Evolutionary conservation across 2,113 vertebrate genomes (phyloP).

Genomic region (Picathartes gymnocephalus): DNA sequence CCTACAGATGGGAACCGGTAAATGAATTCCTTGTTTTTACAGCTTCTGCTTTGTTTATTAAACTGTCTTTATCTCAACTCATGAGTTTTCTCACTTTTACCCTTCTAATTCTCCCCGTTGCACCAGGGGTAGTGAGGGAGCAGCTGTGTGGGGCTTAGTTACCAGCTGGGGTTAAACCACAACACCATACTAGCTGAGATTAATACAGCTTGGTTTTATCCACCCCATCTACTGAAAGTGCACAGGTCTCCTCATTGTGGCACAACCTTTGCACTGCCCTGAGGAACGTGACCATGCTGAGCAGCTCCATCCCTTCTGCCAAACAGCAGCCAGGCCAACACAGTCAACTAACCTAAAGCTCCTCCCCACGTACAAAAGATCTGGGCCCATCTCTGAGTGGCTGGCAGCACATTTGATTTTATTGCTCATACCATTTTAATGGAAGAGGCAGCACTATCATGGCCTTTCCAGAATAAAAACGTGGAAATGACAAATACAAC

Average conservation of each 20-base stretch:
- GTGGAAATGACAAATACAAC: not conserved
- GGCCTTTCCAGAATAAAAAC: not conserved
- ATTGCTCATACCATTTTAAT: not conserved
- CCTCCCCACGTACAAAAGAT: accelerated
- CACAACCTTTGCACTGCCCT: not conserved
- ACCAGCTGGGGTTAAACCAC: not conserved
- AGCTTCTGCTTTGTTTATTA: not conserved
- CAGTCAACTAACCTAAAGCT: not conserved
- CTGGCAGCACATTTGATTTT: not conserved
- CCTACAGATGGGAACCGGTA: not conserved
- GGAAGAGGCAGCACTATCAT: not conserved
- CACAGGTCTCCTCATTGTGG: not conserved
- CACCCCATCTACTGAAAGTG: not conserved
- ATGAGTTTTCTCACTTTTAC: not conserved
- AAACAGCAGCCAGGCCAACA: not conserved
- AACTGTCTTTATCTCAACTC: not conserved
- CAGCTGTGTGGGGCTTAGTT: not conserved
- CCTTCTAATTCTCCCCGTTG: not conserved
- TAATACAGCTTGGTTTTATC: not conserved
- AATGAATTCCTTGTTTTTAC: not conserved
- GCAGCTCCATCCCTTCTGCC: not conserved
- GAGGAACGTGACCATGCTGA: not conserved
- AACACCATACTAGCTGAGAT: not conserved
- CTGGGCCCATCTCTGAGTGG: not conserved
- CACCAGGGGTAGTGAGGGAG: not conserved